Evolutionary conservation across 37 sponge, comb jelly and placozoan genomes (phyloP), one percentile per base, ranked within the genome.

Genomic region (Chondrosia reniformis): DNA sequence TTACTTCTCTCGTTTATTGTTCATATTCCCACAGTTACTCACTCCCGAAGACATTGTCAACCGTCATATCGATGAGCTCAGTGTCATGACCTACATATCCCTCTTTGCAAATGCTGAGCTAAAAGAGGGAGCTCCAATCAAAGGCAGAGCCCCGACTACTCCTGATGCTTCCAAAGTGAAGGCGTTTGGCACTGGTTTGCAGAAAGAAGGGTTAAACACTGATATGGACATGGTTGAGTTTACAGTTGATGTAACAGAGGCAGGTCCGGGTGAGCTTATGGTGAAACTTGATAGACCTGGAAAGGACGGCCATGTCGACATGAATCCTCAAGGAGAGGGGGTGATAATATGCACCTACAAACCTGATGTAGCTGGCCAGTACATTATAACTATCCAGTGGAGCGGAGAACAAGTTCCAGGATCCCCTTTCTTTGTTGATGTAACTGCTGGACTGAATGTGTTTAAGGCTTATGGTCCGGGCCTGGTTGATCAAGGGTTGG

Each of bases 401-500:
- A n/a, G 76, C 31, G 83, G 76, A 12, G 46, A 82, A 52, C 76
- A 63, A 3, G 38, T 82, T 7, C 61, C 75, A 28, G 76, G 76
- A 19, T 67, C 73, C 33, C 75, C 83, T 1, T 82, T 75, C 59
- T 28, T 31, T 38, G 76, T 82, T 28, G 61, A 75, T 43, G 83
- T 75, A 21, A 25, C 58, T 33, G 58, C 38, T 34, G 59, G 78
- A 1, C 46, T 59, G 15, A 80, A 32, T 0, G 86, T 66, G 9
- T 85, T 84, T 41, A 63, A 67, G 2, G 97, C 93, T 6, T 90
- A 89, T 58, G 97, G 97, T 1, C 91, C 94, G n/a, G 97, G 97
- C 0, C 80, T 96, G 21, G 93, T 89, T 45, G 78, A 86, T 1
- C 56, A 32, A 0, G 69, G 84, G n/a, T 73, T 92, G 0, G 73